These are phyloP conservation scores for Anniella stebbinsi DNA, from an alignment of 2,797 vertebrate genomes.

Conservation along the genomic window DNA sequence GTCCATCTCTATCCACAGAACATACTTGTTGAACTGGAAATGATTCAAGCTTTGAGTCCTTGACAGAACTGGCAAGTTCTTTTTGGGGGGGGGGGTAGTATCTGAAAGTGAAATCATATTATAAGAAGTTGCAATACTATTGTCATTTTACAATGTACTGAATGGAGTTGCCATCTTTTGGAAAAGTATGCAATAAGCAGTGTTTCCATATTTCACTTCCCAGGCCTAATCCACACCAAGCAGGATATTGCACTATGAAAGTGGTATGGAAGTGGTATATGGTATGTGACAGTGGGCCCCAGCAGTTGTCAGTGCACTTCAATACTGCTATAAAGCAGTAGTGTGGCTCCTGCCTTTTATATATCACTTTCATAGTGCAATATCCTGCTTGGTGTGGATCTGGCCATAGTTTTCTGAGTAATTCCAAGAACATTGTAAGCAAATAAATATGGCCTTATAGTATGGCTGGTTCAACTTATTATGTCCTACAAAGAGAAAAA, in stretches of 20 bases:
- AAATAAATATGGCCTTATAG: background rate
- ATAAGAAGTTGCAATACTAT: background rate
- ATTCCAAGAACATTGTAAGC: background rate
- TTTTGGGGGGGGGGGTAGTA: background rate
- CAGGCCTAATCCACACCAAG: too few species aligned
- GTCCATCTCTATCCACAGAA: background rate
- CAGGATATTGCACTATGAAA: too few species aligned
- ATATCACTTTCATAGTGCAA: too few species aligned
- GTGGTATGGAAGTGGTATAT: too few species aligned
- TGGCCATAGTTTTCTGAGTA: background rate
- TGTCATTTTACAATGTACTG: background rate
- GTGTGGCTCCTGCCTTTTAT: too few species aligned
- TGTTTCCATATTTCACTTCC: background rate
- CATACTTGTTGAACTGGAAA: background rate
- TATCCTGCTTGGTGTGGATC: too few species aligned
- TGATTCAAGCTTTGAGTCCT: background rate
- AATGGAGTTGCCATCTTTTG: background rate
- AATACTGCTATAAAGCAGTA: too few species aligned
- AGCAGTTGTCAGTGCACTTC: too few species aligned
- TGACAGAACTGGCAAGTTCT: background rate
- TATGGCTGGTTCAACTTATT: background rate
- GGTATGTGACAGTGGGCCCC: too few species aligned
- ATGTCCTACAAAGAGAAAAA: background rate
- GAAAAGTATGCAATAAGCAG: background rate
- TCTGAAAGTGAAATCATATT: background rate